Conservation (phyloP, 2,797 vertebrate genomes). For the Coranthus polyacanthus region DNA sequence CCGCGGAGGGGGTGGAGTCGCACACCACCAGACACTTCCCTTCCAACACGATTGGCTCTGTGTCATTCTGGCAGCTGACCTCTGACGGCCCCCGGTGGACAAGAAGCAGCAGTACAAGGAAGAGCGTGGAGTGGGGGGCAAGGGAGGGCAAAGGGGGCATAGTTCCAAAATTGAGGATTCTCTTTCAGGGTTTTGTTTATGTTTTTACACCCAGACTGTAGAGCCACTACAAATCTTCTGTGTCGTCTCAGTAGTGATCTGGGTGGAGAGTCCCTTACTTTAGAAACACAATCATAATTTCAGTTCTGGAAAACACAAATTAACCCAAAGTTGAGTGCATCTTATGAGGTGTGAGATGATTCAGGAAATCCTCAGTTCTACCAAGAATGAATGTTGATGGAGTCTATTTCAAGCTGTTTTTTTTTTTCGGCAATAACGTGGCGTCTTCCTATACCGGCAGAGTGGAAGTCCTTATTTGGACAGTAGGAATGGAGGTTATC, state of each 20-base stretch:
- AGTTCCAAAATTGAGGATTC: slow-evolving; percentile 26
- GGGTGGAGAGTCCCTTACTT: slow-evolving; percentile 17
- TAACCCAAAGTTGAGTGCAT: background rate
- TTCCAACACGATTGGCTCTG: slow-evolving; percentile 85
- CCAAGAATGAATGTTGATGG: background rate
- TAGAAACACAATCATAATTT: slow-evolving; percentile 34
- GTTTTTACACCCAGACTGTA: slow-evolving; percentile 11
- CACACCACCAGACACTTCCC: slow-evolving; percentile 88
- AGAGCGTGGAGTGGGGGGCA: background rate
- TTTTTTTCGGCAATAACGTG: slow-evolving; percentile 17
- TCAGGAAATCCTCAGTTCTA: slow-evolving; percentile 28
- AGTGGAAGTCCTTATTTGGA: slow-evolving; percentile 21
- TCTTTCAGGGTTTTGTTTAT: background rate
- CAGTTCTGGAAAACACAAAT: slow-evolving; percentile 1
- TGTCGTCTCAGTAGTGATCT: slow-evolving; percentile 6
- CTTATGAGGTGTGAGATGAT: background rate
- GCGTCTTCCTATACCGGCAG: slow-evolving; percentile 19
- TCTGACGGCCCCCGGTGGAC: slow-evolving; percentile 46
- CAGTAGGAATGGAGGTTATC: slow-evolving; percentile 1
- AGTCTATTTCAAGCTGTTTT: background rate
- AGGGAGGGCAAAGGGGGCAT: slow-evolving; percentile 47
- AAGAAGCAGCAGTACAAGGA: slow-evolving; percentile 66
- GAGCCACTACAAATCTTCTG: slow-evolving; percentile 17
- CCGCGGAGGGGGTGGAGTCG: slow-evolving; percentile 81
- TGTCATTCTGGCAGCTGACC: slow-evolving; percentile 84